Percentiles rank a stretch among this genome's conserved stretches.
phyloP scores from a whole-genome alignment of 2,113 vertebrate species.

The Butorides virescens region DNA sequence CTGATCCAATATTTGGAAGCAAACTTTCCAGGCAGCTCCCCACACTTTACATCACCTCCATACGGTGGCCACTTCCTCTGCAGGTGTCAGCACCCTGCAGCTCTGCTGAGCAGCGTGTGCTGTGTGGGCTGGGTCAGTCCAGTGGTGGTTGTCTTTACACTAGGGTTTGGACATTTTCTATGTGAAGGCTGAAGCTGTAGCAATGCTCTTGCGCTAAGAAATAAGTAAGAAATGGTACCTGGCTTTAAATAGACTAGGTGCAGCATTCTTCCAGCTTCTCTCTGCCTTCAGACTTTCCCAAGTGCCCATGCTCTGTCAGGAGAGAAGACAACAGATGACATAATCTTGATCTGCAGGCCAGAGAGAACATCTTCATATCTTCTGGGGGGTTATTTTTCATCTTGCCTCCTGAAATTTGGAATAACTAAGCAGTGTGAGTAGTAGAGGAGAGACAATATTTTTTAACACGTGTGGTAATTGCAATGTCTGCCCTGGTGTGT shows the following conservation, averaged over 20 bases:
- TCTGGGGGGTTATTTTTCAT: not conserved
- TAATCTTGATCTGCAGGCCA: not conserved
- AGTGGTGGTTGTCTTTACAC: not conserved
- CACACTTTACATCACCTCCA: not conserved
- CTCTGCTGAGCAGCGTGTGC: not conserved
- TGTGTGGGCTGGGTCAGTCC: not conserved
- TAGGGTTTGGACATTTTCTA: not conserved
- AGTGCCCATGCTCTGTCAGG: not conserved
- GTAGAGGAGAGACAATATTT: not conserved
- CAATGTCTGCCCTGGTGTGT: not conserved
- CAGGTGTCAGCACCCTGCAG: not conserved
- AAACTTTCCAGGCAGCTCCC: not conserved
- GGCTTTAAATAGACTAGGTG: not conserved
- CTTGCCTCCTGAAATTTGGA: not conserved
- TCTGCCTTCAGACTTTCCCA: not conserved
- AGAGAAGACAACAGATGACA: not conserved
- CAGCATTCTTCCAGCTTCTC: not conserved
- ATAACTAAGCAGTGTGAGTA: not conserved
- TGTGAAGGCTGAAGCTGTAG: not conserved
- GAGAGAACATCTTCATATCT: not conserved
- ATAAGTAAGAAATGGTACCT: not conserved
- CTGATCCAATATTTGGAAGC: not conserved
- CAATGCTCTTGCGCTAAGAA: not conserved
- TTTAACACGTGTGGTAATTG: not conserved
- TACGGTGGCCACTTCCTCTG: not conserved